Evolutionary conservation across 2,113 vertebrate genomes (phyloP), one percentile per base, ranked within the genome.

Genomic region (Malurus alboscapulatus): DNA sequence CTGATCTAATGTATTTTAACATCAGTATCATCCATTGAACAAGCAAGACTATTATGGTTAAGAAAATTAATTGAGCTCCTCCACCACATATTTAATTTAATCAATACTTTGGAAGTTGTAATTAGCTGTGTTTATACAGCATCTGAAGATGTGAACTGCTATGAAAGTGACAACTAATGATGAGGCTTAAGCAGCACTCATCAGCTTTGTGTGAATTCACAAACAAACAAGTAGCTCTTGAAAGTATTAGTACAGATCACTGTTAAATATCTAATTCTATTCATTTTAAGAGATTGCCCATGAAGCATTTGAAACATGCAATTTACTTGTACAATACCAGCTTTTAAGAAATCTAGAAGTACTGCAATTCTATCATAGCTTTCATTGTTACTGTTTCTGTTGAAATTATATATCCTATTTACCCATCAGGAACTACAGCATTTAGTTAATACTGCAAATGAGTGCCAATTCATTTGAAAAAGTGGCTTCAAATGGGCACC

Each of bases 111-210:
- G 55, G 51, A 93, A 88, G 68, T 22, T 88, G 59, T 48, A 96
- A 96, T 95, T 93, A 92, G 48, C 79, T 54, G 67, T 90, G 72
- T 95, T 96, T 96, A 94, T 73, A 92, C 42, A 95, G 88, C 88
- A 93, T 71, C 53, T 58, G 78, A 94, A 88, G 36, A 90, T 63
- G 76, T 67, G 87, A 95, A 93, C 86, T 77, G 38, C 72, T 84
- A 87, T 3, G 0, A 74, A 83, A 96, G 55, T 81, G 63, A 84
- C 72, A 81, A 67, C 44, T 95, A 95, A 94, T 72, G 50, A 84
- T 17, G 29, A 93, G 58, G 76, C 53, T 86, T 74, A 92, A 84
- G 65, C 53, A 92, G 80, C 65, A 92, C 75, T 94, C 90, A 88
- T 80, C 72, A 78, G 80, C 83, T 93, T 90, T 93, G 59, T 84